These are phyloP conservation scores for Enteromius paludinosus DNA, from an alignment of 2,797 vertebrate genomes.

Conservation along the genomic window DNA sequence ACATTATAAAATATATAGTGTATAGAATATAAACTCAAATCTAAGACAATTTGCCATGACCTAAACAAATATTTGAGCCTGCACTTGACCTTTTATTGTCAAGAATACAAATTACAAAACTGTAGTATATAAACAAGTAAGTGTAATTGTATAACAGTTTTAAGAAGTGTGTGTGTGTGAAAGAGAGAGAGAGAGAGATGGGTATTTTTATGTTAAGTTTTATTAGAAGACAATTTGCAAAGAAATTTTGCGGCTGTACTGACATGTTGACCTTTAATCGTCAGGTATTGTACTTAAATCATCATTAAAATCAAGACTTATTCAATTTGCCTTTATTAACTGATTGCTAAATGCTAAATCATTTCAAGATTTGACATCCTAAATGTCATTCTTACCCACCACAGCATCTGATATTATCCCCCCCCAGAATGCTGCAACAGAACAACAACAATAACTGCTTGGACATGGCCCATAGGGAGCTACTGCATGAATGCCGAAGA, in stretches of 20 bases:
- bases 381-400: conserved; percentile 28
- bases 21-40: not conserved
- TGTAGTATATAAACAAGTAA: not conserved
- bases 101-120: not conserved
- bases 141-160: not conserved
- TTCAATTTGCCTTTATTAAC: not conserved
- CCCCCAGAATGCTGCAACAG: conserved; percentile 77
- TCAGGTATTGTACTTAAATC: not conserved
- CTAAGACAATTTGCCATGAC: not conserved
- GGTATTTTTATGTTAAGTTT: not conserved
- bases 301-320: not conserved
- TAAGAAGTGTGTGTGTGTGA: not conserved
- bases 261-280: not conserved
- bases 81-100: not conserved
- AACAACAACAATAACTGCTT: conserved; percentile 86
- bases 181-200: too few species aligned
- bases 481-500: conserved; percentile 72
- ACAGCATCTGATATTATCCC: conserved; percentile 34
- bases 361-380: not conserved
- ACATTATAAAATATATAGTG: not conserved
- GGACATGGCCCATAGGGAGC: conserved; percentile 67
- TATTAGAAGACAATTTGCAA: not conserved
- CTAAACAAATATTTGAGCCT: not conserved
- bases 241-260: not conserved
- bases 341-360: not conserved